Conservation (phyloP, 2,888 invertebrate genomes). For the Andrena chrysosceles region DNA sequence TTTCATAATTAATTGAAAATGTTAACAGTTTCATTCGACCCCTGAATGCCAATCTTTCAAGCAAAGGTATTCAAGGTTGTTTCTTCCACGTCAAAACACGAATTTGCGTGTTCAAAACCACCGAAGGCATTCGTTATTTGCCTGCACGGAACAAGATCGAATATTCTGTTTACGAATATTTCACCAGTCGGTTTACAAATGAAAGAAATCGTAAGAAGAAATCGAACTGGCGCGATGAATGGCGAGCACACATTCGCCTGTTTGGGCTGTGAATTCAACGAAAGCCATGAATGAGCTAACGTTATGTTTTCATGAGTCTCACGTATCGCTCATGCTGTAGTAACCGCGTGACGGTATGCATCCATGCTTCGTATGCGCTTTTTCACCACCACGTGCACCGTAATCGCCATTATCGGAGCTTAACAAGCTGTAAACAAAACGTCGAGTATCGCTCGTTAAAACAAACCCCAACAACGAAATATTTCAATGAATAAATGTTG, state of each 20-base stretch:
- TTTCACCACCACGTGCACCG: conserved; percentile 33
- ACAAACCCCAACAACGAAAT: conserved; percentile 26
- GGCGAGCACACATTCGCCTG: conserved; percentile 42
- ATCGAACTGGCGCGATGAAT: conserved; percentile 31
- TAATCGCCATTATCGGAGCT: conserved; percentile 46
- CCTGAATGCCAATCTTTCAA: no score
- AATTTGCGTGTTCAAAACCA: neutral
- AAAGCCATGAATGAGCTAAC: conserved; percentile 65
- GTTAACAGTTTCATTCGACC: no score
- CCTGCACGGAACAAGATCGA: neutral
- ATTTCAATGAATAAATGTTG: conserved; percentile 18
- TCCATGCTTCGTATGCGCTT: conserved; percentile 51
- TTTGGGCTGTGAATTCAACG: conserved; percentile 71
- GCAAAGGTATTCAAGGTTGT: neutral
- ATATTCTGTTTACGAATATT: neutral
- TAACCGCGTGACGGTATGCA: conserved; percentile 30
- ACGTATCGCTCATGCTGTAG: conserved; percentile 66
- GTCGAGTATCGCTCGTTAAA: conserved; percentile 19
- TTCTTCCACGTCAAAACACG: neutral
- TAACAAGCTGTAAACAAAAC: conserved; percentile 58
- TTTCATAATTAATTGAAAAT: no score
- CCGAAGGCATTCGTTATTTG: neutral
- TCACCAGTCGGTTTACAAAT: neutral
- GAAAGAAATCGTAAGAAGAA: conserved; percentile 18
- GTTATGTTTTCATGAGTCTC: conserved; percentile 73